Conservation (phyloP, 2,888 invertebrate species). For the Melieria picta region DNA sequence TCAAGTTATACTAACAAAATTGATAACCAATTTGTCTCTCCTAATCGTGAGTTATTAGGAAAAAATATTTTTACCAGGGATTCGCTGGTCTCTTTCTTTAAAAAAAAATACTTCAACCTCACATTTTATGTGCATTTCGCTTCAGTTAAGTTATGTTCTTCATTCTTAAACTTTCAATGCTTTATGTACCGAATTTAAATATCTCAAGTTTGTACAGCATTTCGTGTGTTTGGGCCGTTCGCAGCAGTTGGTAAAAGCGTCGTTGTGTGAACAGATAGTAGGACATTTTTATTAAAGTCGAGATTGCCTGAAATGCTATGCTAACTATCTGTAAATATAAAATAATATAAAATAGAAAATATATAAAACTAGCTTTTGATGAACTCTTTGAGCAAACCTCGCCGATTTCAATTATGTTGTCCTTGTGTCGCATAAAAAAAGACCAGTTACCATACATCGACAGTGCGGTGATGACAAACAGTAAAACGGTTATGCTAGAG, state of each 20-base stretch:
- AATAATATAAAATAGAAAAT: neutral
- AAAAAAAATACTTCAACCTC: too few relatives aligned
- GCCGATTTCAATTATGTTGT: constrained; percentile 48
- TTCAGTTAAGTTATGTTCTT: too few relatives aligned
- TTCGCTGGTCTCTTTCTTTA: too few relatives aligned
- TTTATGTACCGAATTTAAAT: constrained; percentile 42
- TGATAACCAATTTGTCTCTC: too few relatives aligned
- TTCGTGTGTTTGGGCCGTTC: constrained; percentile 48
- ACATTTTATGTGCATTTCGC: too few relatives aligned
- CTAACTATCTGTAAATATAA: constrained; percentile 44
- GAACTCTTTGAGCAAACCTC: constrained; percentile 46
- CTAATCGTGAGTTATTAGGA: too few relatives aligned
- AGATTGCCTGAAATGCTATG: constrained; percentile 47
- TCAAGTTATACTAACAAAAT: too few relatives aligned
- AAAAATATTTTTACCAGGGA: too few relatives aligned
- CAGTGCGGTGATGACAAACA: constrained; percentile 41
- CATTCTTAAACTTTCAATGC: too few relatives aligned
- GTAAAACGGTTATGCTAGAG: constrained; percentile 49
- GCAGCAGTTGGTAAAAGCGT: constrained; percentile 47
- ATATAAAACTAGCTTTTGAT: neutral
- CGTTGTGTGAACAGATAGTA: constrained; percentile 51
- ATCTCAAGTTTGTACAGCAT: constrained; percentile 50
- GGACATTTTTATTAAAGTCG: constrained; percentile 50
- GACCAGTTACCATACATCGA: constrained; percentile 54
- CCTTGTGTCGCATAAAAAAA: constrained; percentile 42